Conservation (phyloP, 2,888 invertebrate genomes). For the Therioaphis trifolii region DNA sequence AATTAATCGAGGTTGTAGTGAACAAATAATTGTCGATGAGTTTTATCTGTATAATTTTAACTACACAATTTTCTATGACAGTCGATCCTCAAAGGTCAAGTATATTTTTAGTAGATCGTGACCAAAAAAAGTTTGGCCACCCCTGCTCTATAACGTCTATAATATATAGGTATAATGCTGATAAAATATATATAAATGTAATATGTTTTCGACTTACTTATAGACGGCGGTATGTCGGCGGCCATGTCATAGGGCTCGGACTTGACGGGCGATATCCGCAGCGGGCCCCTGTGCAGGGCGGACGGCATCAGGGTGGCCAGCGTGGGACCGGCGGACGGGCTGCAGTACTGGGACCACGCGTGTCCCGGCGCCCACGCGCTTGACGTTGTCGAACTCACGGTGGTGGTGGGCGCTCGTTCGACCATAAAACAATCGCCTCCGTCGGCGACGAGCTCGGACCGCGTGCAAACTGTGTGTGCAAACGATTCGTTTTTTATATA, state of each 20-base stretch:
- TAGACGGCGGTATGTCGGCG: constrained; percentile 69
- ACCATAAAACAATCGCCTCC: constrained; percentile 56
- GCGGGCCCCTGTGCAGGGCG: constrained; percentile 67
- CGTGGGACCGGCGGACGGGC: constrained; percentile 65
- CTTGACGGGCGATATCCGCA: constrained; percentile 72
- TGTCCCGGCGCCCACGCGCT: constrained; percentile 65
- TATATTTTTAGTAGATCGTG: too few relatives aligned
- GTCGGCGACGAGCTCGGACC: constrained; percentile 43
- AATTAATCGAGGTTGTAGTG: too few relatives aligned
- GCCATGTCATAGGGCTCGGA: constrained; percentile 69
- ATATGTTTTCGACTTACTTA: constrained; percentile 68
- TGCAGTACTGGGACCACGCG: constrained; percentile 63
- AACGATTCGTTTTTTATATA: too few relatives aligned
- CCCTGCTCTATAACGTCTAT: too few relatives aligned
- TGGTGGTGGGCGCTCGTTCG: constrained; percentile 53
- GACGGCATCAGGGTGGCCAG: constrained; percentile 65
- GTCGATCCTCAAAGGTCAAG: too few relatives aligned
- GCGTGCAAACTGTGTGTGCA: constrained; percentile 36
- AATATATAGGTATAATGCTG: background rate
- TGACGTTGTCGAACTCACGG: constrained; percentile 60
- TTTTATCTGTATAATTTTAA: too few relatives aligned
- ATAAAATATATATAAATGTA: too few relatives aligned
- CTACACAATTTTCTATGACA: too few relatives aligned
- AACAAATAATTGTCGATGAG: too few relatives aligned
- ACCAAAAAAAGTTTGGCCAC: too few relatives aligned